Conservation (phyloP, 2,113 vertebrate genomes). For the Charadrius vociferus region DNA sequence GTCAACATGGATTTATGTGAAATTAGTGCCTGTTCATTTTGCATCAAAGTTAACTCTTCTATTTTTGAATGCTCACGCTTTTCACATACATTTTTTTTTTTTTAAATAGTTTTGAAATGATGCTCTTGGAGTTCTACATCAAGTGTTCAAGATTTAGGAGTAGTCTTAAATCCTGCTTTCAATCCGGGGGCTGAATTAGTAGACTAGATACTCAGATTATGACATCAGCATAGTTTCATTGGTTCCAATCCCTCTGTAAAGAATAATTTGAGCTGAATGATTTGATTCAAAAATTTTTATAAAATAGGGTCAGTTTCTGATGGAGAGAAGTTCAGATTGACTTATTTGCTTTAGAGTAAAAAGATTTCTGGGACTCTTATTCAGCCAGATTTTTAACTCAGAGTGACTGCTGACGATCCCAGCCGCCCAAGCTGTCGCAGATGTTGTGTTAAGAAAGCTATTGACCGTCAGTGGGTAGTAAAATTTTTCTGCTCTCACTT, state of each 20-base stretch:
- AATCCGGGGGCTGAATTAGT: neutral
- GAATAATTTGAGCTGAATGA: neutral
- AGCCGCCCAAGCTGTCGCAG: slow-evolving; percentile 36
- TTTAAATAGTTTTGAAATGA: neutral
- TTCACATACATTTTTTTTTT: neutral
- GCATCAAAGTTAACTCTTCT: neutral
- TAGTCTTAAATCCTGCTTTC: neutral
- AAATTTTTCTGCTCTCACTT: slow-evolving; percentile 57
- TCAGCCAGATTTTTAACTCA: neutral
- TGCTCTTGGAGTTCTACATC: neutral
- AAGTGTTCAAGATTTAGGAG: neutral
- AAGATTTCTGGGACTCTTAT: neutral
- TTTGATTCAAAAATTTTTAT: neutral
- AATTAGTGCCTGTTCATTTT: neutral
- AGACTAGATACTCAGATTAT: neutral
- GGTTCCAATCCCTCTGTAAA: neutral
- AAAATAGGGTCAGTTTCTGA: neutral
- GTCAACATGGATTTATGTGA: neutral
- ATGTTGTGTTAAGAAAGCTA: slow-evolving; percentile 58
- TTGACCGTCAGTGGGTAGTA: slow-evolving; percentile 57
- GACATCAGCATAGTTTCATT: neutral
- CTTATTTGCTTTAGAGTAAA: neutral
- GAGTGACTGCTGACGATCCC: neutral
- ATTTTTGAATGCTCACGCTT: neutral
- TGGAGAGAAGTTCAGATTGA: neutral